phyloP scores from a whole-genome alignment of 2,888 invertebrate genomes.

The Tenthredo distinguenda region DNA sequence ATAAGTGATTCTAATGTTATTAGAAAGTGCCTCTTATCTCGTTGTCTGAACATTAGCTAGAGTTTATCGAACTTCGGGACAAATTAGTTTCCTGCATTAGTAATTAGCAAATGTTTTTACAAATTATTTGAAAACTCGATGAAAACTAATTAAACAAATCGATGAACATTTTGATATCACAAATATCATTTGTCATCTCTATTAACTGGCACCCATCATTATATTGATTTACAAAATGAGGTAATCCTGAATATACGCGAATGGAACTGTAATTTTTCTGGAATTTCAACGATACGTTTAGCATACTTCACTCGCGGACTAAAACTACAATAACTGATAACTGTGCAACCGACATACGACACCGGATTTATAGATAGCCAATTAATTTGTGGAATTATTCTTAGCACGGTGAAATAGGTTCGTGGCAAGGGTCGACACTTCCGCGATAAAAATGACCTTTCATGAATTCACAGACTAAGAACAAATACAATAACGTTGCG shows the following conservation, averaged over 20 bases:
- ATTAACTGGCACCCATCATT: background rate
- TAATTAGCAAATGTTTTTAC: background rate
- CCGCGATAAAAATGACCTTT: background rate
- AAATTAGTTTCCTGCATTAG: background rate
- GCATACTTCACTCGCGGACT: background rate
- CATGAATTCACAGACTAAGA: background rate
- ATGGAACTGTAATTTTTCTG: background rate
- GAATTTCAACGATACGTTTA: background rate
- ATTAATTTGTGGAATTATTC: background rate
- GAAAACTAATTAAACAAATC: background rate
- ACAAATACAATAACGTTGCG: background rate
- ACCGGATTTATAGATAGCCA: background rate
- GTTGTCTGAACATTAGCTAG: constrained; percentile 17
- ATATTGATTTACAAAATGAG: background rate
- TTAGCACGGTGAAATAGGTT: background rate
- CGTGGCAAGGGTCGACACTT: background rate
- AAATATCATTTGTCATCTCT: background rate
- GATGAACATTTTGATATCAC: background rate
- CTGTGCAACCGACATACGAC: background rate
- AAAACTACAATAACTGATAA: background rate
- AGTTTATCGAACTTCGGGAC: constrained; percentile 29
- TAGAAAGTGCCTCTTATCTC: constrained; percentile 57
- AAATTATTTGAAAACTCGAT: background rate
- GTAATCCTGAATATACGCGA: background rate
- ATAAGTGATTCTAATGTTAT: constrained; percentile 53